Evolutionary conservation across 2,888 invertebrate species (phyloP), one percentile per base, ranked within the genome.

Genomic region (Gymnocheta viridis): DNA sequence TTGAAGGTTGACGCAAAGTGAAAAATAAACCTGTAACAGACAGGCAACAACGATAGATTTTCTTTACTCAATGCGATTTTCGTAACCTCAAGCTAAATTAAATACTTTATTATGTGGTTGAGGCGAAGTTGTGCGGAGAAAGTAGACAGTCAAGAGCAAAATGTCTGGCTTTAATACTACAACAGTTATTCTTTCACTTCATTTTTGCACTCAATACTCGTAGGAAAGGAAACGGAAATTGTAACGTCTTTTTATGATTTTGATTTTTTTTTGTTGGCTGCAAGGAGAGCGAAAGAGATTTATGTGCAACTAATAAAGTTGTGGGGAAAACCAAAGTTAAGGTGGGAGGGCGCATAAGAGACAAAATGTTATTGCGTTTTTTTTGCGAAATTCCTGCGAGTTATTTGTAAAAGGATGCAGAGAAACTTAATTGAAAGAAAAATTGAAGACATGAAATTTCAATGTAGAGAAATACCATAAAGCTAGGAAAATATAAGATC

Each of bases 151-250:
- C 32, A 56, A 54, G 24, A 47, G 66, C 41, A 49, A 49, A 80
- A 80, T 80, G 79, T 80, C 79, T 80, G 72, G 66, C 4, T 80
- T 49, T 58, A 47, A 69, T 49, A 60, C 38, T n/a, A n/a, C n/a
- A n/a, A 54, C 17, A 74, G 9, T 17, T 32, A 38, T 17, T 24
- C 35, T n/a, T 3, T 70, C 56, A 12, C 5, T 49, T 49, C 47
- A 38, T 38, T 9, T 35, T 47, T 47, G n/a, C 2, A 38, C 38
- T 67, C 47, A 49, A 67, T 56, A 66, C n/a, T 47, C 4, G 27
- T 29, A 4, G 14, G 17, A 73, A 80, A 78, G 84, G 84, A 84
- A 84, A 81, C 81, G 84, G 81, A 81, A 72, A 84, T 84, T 81
- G 77, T 81, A 84, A 69, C 38, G 38, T 77, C 49, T 77, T 56